Evolutionary conservation across 2,888 invertebrate species (phyloP).

Genomic region (Cyaniris semiargus): DNA sequence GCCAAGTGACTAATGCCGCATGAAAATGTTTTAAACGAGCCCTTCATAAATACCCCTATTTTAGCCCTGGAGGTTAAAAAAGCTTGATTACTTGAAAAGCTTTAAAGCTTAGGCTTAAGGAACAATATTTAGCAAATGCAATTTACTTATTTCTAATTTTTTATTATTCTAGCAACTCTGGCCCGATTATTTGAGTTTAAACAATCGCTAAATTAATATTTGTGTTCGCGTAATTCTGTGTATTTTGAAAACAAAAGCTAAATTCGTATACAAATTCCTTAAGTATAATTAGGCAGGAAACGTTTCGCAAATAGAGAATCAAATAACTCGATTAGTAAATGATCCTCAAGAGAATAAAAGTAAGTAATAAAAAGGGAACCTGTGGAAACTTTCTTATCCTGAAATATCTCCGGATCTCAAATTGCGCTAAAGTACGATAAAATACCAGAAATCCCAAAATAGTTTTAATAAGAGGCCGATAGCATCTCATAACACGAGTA

Average conservation of each 20-base stretch:
- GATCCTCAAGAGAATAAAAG: not conserved
- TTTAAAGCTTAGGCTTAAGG: not conserved
- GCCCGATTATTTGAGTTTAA: not conserved
- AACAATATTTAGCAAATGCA: too few relatives aligned
- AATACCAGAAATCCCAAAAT: slow-evolving; percentile 6
- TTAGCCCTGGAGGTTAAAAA: not conserved
- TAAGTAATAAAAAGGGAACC: not conserved
- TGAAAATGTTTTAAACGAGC: not conserved
- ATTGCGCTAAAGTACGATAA: not conserved
- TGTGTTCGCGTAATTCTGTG: slow-evolving; percentile 25
- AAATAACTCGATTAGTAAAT: not conserved
- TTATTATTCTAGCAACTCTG: slow-evolving; percentile 6
- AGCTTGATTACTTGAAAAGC: not conserved
- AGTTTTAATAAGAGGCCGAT: not conserved
- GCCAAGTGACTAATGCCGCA: slow-evolving; percentile 10
- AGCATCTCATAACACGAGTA: not conserved
- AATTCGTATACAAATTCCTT: slow-evolving; percentile 4
- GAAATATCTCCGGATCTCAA: not conserved
- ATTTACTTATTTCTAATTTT: not conserved
- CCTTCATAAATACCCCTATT: not conserved
- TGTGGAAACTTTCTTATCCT: not conserved
- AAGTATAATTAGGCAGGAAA: slow-evolving; percentile 23
- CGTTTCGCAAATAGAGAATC: slow-evolving; percentile 1
- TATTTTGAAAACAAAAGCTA: slow-evolving; percentile 23
- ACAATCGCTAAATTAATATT: slow-evolving; percentile 22